Percentiles rank a stretch among this genome's conserved stretches.
Conservation (phyloP, 1,140 invertebrate species). For the Grapholita molesta region DNA sequence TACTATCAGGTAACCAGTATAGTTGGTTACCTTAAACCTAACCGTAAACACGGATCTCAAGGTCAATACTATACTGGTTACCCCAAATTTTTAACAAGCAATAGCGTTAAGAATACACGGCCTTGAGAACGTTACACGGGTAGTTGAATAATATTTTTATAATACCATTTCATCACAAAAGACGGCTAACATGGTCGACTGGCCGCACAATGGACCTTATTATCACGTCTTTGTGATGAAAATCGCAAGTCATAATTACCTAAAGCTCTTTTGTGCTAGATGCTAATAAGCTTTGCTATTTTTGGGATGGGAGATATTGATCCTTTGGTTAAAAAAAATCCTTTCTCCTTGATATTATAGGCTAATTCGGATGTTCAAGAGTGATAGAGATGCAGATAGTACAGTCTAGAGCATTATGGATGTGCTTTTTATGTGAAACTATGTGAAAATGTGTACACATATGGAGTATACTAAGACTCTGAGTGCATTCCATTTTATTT, state of each 20-base stretch:
- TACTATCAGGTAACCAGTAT: too few relatives aligned
- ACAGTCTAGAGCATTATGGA: too few relatives aligned
- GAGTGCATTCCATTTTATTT: too few relatives aligned
- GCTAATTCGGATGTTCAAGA: too few relatives aligned
- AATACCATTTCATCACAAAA: constrained; percentile 14
- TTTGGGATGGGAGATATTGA: constrained; percentile 7
- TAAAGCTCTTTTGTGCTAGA: neutral
- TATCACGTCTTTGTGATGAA: neutral
- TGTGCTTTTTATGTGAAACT: too few relatives aligned
- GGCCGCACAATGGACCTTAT: constrained; percentile 15
- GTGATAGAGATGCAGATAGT: too few relatives aligned
- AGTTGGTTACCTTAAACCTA: too few relatives aligned
- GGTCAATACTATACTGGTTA: neutral
- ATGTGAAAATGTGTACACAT: too few relatives aligned
- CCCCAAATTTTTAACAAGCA: neutral
- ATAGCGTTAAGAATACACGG: neutral
- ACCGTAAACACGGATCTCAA: neutral
- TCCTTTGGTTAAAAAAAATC: neutral
- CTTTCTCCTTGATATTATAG: neutral
- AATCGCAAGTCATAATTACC: constrained; percentile 16
- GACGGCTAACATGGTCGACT: constrained; percentile 3
- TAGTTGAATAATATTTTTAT: constrained; percentile 15
- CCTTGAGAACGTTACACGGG: neutral
- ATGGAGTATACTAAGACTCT: too few relatives aligned
- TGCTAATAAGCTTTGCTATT: constrained; percentile 11